Evolutionary conservation across 2,888 invertebrate species (phyloP), one percentile per base, ranked within the genome.

Genomic region (Limenitis arthemis): DNA sequence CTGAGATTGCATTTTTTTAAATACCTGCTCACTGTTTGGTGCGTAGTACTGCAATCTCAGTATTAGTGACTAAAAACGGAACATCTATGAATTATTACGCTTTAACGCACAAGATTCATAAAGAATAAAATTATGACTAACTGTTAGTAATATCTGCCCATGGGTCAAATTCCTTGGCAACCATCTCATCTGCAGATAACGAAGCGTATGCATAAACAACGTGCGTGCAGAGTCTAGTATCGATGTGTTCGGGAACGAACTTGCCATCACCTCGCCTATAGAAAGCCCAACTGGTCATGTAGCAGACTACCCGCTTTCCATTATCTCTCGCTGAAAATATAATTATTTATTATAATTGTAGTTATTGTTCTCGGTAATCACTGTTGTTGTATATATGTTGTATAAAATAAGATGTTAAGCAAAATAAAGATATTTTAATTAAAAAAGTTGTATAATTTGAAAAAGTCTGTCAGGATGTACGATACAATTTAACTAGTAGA

Each of bases 181-280:
- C 79, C 20, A 96, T 86, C 8, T 90, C 91, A 60, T 94, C 92
- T 0, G 95, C 93, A 65, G 96, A 93, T 49, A 97, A 83, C 30
- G 93, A 93, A 1, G 95, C 95, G 69, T 96, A 97, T 0, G 97
- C 96, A 66, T 97, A 97, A 11, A 97, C 90, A 0, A 97, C 80
- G 64, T 96, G 95, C 0, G 96, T 96, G 70, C 98, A 98, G 0
- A 97, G 88, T 48, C 89, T 85, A 0, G 92, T 88, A 66, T 96
- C 94, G 1, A 96, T 83, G 61, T 94, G 90, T 76, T 96, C 96
- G 0, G 96, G 96, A 0, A 93, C 92, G 72, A 94, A 97, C 75
- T 94, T 92, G 5, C 94, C 95, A 51, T 93, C 93, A 0, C 89
- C 91, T 61, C 93, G 92, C 51, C 96, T 88, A 68, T 96, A 94